These are phyloP conservation scores for Brachyhypopomus gauderio DNA, from an alignment of 2,113 vertebrate species.

Conservation along the genomic window DNA sequence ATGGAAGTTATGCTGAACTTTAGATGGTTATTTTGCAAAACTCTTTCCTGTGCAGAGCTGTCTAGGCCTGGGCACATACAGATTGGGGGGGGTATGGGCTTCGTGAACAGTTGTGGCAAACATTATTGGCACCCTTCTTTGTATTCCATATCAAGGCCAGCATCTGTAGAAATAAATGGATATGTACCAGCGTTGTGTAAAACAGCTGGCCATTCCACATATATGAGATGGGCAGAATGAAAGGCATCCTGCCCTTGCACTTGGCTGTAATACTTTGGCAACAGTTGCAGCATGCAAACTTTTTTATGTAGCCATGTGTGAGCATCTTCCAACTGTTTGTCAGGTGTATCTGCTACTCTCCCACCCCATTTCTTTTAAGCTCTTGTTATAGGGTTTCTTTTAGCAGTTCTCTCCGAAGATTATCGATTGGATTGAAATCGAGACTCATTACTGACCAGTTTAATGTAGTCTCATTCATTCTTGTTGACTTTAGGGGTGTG, in stretches of 20 bases:
- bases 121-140: not conserved
- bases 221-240: too few species aligned
- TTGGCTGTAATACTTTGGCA: too few species aligned
- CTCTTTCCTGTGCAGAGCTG: conserved; percentile 1
- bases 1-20: conserved; percentile 28
- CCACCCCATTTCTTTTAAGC: not conserved
- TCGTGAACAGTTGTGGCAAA: too few species aligned
- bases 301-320: too few species aligned
- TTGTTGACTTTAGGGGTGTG: not conserved
- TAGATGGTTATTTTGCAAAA: conserved; percentile 13
- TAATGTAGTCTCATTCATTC: not conserved
- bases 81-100: not conserved
- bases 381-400: not conserved
- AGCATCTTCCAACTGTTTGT: too few species aligned
- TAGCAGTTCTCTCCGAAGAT: not conserved
- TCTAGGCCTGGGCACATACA: not conserved
- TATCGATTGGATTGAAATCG: not conserved
- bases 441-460: not conserved
- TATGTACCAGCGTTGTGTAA: too few species aligned
- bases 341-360: not conserved
- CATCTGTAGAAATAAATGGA: too few species aligned
- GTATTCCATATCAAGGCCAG: not conserved
- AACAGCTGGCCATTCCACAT: too few species aligned
- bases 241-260: too few species aligned
- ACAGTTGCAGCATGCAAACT: too few species aligned